A percentile compares a stretch with the other conserved stretches of the same genome.
Conservation (phyloP, 2,888 invertebrate genomes). For the Eumacrocentrus americanus region DNA sequence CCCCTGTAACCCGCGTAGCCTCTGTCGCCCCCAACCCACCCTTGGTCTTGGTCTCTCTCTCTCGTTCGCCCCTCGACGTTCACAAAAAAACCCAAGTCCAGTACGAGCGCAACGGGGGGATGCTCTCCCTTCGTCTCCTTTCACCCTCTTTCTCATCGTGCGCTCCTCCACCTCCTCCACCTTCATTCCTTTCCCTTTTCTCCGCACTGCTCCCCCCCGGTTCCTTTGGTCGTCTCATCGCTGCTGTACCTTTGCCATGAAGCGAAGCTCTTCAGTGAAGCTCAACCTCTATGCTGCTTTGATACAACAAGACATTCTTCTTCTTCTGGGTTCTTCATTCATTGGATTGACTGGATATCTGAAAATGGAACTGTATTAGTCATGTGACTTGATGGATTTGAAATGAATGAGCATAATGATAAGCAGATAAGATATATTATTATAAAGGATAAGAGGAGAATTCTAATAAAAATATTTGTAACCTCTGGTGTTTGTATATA, state of each 20-base stretch:
- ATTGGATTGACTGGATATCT: too few species aligned
- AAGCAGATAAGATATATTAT: too few species aligned
- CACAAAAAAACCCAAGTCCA: constrained; percentile 54
- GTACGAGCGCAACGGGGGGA: constrained; percentile 55
- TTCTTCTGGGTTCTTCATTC: neutral
- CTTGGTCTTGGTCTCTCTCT: constrained; percentile 35
- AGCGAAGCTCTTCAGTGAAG: constrained; percentile 41
- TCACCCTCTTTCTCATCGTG: constrained; percentile 45
- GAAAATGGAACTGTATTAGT: too few species aligned
- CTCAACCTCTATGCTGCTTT: constrained; percentile 39
- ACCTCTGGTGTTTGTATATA: too few species aligned
- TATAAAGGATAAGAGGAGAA: too few species aligned
- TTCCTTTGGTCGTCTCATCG: constrained; percentile 32
- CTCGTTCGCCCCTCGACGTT: constrained; percentile 28
- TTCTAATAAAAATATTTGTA: too few species aligned
- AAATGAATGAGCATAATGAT: too few species aligned
- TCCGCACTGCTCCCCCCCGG: constrained; percentile 28
- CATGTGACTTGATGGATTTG: too few species aligned
- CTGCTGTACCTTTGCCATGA: constrained; percentile 28
- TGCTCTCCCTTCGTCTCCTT: constrained; percentile 48
- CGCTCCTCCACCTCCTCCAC: constrained; percentile 19
- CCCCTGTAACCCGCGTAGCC: constrained; percentile 31
- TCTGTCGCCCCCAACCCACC: constrained; percentile 22
- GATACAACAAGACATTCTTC: neutral
- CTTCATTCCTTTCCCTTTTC: constrained; percentile 31